These are phyloP conservation scores for Onychomys leucogaster DNA, from an alignment of 2,797 vertebrate genomes.

Conservation along the genomic window DNA sequence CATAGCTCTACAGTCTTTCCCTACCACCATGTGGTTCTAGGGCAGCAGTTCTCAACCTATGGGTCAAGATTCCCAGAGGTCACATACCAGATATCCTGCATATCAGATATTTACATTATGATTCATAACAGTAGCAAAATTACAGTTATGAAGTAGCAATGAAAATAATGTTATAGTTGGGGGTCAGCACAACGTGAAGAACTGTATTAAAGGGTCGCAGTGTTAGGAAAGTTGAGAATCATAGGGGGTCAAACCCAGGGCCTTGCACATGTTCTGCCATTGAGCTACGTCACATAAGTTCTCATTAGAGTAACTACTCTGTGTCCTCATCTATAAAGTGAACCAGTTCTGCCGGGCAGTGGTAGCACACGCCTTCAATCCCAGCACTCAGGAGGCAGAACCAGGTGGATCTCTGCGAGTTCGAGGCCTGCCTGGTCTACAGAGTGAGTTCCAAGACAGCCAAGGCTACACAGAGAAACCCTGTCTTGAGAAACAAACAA, in stretches of 20 bases:
- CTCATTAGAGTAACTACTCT: not conserved
- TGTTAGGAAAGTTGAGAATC: not conserved
- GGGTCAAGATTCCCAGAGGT: not conserved
- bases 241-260: not conserved
- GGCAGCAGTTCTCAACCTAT: not conserved
- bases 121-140: not conserved
- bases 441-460: not conserved
- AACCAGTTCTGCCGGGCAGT: not conserved
- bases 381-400: not conserved
- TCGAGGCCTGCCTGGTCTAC: not conserved
- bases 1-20: not conserved
- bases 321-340: slow-evolving; percentile 8
- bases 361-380: not conserved
- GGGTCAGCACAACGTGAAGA: not conserved
- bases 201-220: not conserved
- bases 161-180: not conserved
- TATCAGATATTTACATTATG: not conserved
- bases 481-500: not conserved
- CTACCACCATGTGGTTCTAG: not conserved
- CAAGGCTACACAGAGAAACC: not conserved
- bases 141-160: not conserved
- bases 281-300: not conserved
- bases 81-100: not conserved
- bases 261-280: not conserved
- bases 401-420: not conserved